These are phyloP conservation scores for Paracanthobrama guichenoti DNA, from an alignment of 2,113 vertebrate genomes.

Conservation along the genomic window DNA sequence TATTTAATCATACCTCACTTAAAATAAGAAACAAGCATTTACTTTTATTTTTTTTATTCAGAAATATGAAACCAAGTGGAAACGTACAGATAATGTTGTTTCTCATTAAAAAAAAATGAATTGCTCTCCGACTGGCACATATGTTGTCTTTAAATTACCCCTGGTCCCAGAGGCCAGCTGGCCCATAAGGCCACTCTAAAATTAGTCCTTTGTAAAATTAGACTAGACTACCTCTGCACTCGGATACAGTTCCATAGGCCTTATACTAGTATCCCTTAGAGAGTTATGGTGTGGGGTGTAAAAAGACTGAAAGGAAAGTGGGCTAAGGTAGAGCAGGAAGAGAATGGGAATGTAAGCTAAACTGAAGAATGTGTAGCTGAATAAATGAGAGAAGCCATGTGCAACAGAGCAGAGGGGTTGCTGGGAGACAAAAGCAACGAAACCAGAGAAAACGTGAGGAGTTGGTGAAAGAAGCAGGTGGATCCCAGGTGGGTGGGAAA, in stretches of 20 bases:
- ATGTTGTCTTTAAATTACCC: slow-evolving; percentile 6
- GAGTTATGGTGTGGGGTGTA: background rate
- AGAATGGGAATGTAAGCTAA: background rate
- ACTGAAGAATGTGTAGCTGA: slow-evolving; percentile 1
- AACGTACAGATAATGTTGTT: background rate
- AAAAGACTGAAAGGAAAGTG: background rate
- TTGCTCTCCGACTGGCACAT: background rate
- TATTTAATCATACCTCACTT: background rate
- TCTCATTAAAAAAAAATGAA: background rate
- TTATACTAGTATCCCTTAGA: background rate
- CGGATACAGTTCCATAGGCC: background rate
- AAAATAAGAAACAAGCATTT: background rate
- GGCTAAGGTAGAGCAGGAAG: background rate
- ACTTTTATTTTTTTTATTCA: background rate
- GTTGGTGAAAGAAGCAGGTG: slow-evolving; percentile 8
- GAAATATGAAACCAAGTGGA: background rate
- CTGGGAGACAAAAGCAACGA: slow-evolving; percentile 62
- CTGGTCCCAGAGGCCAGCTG: background rate
- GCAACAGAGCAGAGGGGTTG: slow-evolving; percentile 62
- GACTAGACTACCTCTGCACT: background rate
- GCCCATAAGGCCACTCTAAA: slow-evolving; percentile 3
- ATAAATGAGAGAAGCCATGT: slow-evolving; percentile 33
- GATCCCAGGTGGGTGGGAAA: background rate
- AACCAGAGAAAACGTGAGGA: slow-evolving; percentile 48
- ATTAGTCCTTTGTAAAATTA: slow-evolving; percentile 13